Base-by-base conservation (phyloP, 2,888 invertebrate species). In the Thymelicus lineola region DNA sequence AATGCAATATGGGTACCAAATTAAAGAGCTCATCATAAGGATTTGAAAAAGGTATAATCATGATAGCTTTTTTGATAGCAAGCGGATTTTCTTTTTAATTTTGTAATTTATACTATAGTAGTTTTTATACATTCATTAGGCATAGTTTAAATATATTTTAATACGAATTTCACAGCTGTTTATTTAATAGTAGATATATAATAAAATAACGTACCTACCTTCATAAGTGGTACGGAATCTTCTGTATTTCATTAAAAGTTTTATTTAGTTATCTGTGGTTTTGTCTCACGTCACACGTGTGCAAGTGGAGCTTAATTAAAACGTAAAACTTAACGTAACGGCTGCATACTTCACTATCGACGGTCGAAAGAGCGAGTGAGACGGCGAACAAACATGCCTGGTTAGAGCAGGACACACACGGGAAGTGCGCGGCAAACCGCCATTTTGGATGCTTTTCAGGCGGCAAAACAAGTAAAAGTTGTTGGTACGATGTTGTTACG, bases 371-470 rank as follows among this genome's bases (percentile, higher is more conserved):
- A 15, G 53, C 42, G 62, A 68, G 57, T 36, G 62, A 36, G 42
- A 62, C 6, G 36, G 42, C 57, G 36, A 48, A 58, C 17, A n/a
- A 57, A 46, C 20, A 62, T 20, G 35, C 15, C 7, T 36, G 7
- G 62, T 38, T 17, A 38, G 62, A 69, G 68, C 46, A 38, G 35
- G 57, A 69, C 46, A 38, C 48, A 69, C 62, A 55, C 68, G 68
- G 68, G 68, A 69, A 63, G 62, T 68, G 68, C 48, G 61, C 68
- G 68, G 15, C 10, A 35, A 57, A 12, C 68, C 68, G 68, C 68
- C 68, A 68, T 68, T 68, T 68, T 68, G 68, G 62, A 62, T 48
- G 62, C 68, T 57, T 68, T 65, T 65, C 61, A 36, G 61, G 67
- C 61, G 60, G 61, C 9, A 53, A 53, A 53, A 53, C 20, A 53